These are phyloP conservation scores for Phylloscopus whistleri DNA, from an alignment of 2,113 vertebrate genomes.

Conservation along the genomic window DNA sequence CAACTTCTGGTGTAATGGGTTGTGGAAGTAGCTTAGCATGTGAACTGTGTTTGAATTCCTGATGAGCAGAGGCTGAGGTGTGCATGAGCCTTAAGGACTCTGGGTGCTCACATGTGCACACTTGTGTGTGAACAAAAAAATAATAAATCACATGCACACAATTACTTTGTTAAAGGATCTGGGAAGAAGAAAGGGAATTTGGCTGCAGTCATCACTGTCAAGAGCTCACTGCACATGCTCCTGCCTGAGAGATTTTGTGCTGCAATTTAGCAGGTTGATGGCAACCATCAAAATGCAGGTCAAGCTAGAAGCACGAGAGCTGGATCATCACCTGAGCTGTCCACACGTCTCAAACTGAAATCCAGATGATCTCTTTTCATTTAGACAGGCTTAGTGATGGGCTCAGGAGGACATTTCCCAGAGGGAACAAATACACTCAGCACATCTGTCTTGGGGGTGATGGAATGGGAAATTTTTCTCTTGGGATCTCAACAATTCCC, in stretches of 20 bases:
- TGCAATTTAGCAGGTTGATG: neutral
- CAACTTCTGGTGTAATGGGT: neutral
- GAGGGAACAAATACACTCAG: neutral
- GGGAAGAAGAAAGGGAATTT: neutral
- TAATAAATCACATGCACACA: rapidly evolving
- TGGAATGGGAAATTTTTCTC: neutral
- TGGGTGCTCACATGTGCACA: neutral
- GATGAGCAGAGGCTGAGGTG: neutral
- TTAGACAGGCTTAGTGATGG: neutral
- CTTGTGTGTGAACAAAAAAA: neutral
- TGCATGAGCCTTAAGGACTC: neutral
- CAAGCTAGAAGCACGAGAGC: neutral
- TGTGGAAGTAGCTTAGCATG: neutral
- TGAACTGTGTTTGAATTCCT: neutral
- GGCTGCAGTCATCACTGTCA: neutral
- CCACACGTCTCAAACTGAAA: neutral
- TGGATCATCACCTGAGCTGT: neutral
- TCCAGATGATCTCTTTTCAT: neutral
- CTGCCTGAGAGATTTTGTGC: neutral
- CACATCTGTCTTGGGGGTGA: neutral
- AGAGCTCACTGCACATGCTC: neutral
- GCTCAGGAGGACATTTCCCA: neutral
- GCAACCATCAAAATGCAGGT: neutral
- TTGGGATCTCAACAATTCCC: neutral
- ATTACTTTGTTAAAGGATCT: neutral